phyloP scores from a whole-genome alignment of 2,888 invertebrate species.

The Falcaria lacertinaria region DNA sequence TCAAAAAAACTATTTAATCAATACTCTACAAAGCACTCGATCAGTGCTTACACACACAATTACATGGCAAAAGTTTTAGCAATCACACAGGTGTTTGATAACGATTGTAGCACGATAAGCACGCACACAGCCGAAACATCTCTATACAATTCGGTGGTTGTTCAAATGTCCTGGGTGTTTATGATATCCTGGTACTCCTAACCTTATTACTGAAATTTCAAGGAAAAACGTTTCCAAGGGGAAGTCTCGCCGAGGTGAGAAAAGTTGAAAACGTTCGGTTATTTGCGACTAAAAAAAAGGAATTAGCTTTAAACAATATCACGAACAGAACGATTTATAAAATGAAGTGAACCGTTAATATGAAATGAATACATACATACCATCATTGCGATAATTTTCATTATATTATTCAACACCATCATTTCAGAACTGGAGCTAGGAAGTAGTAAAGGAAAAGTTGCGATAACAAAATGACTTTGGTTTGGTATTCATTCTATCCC shows the following conservation, averaged over 20 bases:
- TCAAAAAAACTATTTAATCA: too few species aligned
- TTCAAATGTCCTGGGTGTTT: slow-evolving; percentile 24
- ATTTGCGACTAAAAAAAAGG: too few species aligned
- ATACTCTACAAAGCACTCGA: background rate
- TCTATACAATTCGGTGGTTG: slow-evolving; percentile 9
- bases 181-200: slow-evolving; percentile 64
- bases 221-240: slow-evolving; percentile 41
- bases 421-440: too few species aligned
- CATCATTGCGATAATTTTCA: too few species aligned
- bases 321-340: too few species aligned
- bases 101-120: slow-evolving; percentile 1
- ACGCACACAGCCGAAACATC: slow-evolving; percentile 31
- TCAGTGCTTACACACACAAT: background rate
- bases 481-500: too few species aligned
- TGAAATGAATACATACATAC: too few species aligned
- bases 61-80: background rate
- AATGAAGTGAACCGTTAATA: too few species aligned
- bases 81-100: slow-evolving; percentile 35
- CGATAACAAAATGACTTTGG: too few species aligned
- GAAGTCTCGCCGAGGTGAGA: slow-evolving; percentile 9
- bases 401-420: too few species aligned
- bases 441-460: too few species aligned
- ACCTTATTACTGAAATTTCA: slow-evolving; percentile 77
- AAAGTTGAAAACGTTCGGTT: background rate
- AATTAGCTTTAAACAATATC: too few species aligned